These are phyloP conservation scores for Yponomeuta cagnagella DNA, from an alignment of 2,888 invertebrate species.

Conservation along the genomic window DNA sequence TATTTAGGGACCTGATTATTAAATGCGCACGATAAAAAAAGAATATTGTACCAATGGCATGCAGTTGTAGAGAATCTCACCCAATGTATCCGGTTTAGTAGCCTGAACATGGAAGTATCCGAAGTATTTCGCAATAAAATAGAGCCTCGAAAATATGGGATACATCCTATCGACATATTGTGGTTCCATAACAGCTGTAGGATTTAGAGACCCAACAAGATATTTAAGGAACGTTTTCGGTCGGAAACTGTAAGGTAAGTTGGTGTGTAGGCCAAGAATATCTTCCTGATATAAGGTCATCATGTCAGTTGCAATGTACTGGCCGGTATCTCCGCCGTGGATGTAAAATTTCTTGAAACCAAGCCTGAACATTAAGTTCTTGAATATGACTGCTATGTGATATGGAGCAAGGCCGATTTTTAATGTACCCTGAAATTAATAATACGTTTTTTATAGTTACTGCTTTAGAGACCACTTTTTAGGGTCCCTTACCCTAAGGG, in stretches of 20 bases:
- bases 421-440: conserved; percentile 1
- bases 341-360: conserved; percentile 9
- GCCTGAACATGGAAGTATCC: conserved; percentile 11
- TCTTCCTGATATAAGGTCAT: neutral
- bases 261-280: conserved; percentile 7
- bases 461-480: too few relatives aligned
- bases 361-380: conserved; percentile 7
- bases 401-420: conserved; percentile 7
- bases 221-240: conserved; percentile 8
- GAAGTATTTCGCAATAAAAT: conserved; percentile 3
- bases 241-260: conserved; percentile 3
- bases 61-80: neutral
- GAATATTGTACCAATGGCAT: too few relatives aligned
- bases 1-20: too few relatives aligned
- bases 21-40: too few relatives aligned
- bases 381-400: conserved; percentile 11
- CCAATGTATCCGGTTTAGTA: conserved; percentile 8
- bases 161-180: conserved; percentile 8
- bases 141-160: neutral
- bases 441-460: neutral
- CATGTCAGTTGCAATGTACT: neutral
- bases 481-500: too few relatives aligned
- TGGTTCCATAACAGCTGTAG: neutral
- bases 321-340: conserved; percentile 8
- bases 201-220: neutral